These are phyloP conservation scores for Drosophila albomicans DNA, from an alignment of 1,140 invertebrate genomes.

Conservation along the genomic window DNA sequence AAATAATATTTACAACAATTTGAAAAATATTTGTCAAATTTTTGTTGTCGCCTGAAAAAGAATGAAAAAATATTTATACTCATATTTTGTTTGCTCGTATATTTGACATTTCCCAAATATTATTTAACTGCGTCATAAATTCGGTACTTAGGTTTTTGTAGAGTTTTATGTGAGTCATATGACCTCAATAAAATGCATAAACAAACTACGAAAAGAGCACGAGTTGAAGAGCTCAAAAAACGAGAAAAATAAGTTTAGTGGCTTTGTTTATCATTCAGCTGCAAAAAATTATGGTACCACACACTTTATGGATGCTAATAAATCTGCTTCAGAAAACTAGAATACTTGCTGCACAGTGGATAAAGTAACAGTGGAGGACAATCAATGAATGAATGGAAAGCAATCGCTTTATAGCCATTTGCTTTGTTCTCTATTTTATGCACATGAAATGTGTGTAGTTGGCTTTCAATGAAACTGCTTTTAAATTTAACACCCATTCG, in stretches of 20 bases:
- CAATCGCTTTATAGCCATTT: background rate
- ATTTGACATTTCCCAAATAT: too few relatives aligned
- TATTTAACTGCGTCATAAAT: too few relatives aligned
- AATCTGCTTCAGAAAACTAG: conserved; percentile 2
- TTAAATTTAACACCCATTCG: conserved; percentile 16
- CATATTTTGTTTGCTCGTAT: too few relatives aligned
- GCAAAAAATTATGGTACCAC: background rate
- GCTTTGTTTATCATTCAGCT: background rate
- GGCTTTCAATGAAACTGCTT: background rate
- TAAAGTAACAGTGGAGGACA: background rate
- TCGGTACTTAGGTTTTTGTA: too few relatives aligned
- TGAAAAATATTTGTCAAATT: too few relatives aligned
- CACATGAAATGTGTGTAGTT: background rate
- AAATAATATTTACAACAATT: background rate
- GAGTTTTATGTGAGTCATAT: background rate
- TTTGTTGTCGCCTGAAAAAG: too few relatives aligned
- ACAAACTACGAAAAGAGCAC: background rate
- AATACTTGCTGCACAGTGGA: background rate
- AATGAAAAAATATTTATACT: too few relatives aligned
- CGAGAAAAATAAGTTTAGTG: background rate
- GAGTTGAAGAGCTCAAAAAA: background rate
- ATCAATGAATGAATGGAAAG: background rate
- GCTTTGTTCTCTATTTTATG: background rate
- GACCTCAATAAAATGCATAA: background rate
- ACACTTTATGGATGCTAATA: background rate